These are phyloP conservation scores for Gnathonemus echidnorhynchus DNA, from an alignment of 2,113 vertebrate species.

Conservation along the genomic window DNA sequence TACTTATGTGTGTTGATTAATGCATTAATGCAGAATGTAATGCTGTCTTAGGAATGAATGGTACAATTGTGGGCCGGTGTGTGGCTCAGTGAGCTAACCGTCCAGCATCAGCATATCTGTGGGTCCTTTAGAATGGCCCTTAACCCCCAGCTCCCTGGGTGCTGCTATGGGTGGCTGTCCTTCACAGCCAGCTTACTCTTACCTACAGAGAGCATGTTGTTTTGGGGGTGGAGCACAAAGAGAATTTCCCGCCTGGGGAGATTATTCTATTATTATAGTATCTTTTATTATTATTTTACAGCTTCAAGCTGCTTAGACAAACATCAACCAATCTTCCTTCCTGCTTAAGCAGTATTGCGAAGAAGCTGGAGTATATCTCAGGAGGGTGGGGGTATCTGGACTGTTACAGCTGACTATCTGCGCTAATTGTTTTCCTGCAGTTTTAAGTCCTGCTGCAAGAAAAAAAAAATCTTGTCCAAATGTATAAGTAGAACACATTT, in stretches of 20 bases:
- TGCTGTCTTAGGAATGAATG: not conserved
- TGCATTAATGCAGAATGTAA: not conserved
- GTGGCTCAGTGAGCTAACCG: too few species aligned
- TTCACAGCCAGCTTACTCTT: too few species aligned
- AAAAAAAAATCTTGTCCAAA: not conserved
- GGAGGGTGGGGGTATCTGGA: not conserved
- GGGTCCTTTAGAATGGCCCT: too few species aligned
- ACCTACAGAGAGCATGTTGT: too few species aligned
- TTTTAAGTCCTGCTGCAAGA: not conserved
- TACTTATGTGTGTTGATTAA: not conserved
- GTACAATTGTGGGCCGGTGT: too few species aligned
- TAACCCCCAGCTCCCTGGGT: too few species aligned
- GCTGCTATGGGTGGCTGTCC: too few species aligned
- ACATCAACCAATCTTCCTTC: not conserved
- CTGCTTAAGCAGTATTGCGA: not conserved
- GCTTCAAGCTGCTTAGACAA: not conserved
- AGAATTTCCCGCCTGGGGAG: too few species aligned
- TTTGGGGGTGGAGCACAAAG: too few species aligned
- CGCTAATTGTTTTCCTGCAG: not conserved
- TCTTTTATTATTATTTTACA: too few species aligned
- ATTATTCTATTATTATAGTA: too few species aligned
- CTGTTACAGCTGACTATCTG: not conserved
- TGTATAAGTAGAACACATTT: not conserved
- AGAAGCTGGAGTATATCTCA: not conserved
- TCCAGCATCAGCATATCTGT: too few species aligned